Percentiles rank a stretch among this genome's conserved stretches.
Evolutionary conservation across 2,888 invertebrate genomes (phyloP).

Genomic region (Deilephila porcellus): DNA sequence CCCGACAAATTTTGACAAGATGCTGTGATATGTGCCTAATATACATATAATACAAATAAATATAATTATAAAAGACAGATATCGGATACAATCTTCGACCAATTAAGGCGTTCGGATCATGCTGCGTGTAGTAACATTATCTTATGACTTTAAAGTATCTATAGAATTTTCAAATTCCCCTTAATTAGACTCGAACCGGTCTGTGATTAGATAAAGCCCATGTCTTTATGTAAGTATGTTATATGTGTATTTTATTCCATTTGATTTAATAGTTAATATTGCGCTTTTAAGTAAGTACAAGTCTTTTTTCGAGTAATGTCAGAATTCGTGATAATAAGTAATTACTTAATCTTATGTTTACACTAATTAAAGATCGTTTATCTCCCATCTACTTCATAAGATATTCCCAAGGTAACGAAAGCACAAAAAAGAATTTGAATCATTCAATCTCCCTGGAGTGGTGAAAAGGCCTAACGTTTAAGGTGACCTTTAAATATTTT

Average conservation of each 20-base stretch:
- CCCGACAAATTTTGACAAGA: not conserved
- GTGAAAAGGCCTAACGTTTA: constrained; percentile 60
- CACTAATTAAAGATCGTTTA: not conserved
- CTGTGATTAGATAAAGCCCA: not conserved
- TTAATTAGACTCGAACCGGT: constrained; percentile 15
- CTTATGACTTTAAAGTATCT: constrained; percentile 40
- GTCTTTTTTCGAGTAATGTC: too few relatives aligned
- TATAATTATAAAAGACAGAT: constrained; percentile 14
- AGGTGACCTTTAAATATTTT: constrained; percentile 82
- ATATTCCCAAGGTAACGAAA: not conserved
- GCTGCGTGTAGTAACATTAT: constrained; percentile 43
- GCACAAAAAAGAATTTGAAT: constrained; percentile 61
- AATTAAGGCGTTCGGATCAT: constrained; percentile 44
- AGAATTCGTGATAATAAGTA: too few relatives aligned
- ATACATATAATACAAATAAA: constrained; percentile 8
- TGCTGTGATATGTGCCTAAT: constrained; percentile 3
- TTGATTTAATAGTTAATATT: too few relatives aligned
- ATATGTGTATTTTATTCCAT: too few relatives aligned
- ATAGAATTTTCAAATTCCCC: constrained; percentile 14
- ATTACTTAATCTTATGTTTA: too few relatives aligned
- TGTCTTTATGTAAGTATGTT: not conserved
- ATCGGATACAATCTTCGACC: constrained; percentile 39
- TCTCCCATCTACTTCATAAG: not conserved
- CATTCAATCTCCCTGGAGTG: constrained; percentile 63
- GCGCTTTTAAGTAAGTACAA: too few relatives aligned